Evolutionary conservation across 2,888 invertebrate species (phyloP), one percentile per base, ranked within the genome.

Genomic region (Drosophila phalerata): DNA sequence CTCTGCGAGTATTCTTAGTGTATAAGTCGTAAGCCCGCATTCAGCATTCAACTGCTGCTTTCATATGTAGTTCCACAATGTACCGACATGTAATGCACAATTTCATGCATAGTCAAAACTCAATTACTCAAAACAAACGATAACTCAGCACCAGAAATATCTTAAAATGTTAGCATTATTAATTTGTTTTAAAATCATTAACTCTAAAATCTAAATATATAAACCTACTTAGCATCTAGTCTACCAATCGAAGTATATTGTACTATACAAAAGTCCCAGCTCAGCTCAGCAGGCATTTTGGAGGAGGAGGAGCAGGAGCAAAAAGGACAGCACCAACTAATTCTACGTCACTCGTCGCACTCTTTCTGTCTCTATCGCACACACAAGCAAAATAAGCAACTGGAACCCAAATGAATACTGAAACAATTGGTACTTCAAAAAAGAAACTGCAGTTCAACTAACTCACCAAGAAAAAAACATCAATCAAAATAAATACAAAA

Each of bases 371-470:
- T 17, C 66, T 64, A 53, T 73, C 70, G 70, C 76, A 78, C 71
- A 64, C 67, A 55, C 71, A 65, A 69, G 65, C 67, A 64, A 77
- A 60, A 58, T 60, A 75, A 49, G 61, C 53, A 68, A 72, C 76
- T 73, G 70, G 69, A 74, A 74, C 45, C 65, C 30, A 65, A 61
- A 56, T 67, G 30, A 65, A 61, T 56, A 71, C 60, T 71, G 42
- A 67, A 56, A 56, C 69, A 85, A 85, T 80, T 83, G 82, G 82
- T 85, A 79, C 81, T 76, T 76, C 56, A 80, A 63, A 66, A 62
- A 53, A 65, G 19, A 55, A 78, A 73, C 83, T 82, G 83, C 83
- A 84, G 83, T 85, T 84, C 83, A 84, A 84, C 83, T 68, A 84
- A 84, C 83, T 68, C 68, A 68, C 47, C 56, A 34, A 51, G 25